These are phyloP conservation scores for Malaclemys terrapin DNA, from an alignment of 2,113 vertebrate species.

Conservation along the genomic window DNA sequence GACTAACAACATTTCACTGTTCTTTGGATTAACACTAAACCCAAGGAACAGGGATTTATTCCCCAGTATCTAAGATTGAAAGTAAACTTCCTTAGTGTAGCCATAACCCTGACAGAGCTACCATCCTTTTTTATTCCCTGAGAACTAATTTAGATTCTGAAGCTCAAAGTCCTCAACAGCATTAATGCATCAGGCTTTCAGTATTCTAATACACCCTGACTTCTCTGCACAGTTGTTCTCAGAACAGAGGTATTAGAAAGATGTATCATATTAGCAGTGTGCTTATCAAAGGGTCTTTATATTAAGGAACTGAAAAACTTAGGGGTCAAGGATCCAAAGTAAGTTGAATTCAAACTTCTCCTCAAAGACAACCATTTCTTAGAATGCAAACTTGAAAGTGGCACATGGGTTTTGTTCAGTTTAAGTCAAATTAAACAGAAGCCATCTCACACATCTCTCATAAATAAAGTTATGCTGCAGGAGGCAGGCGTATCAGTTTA, in stretches of 20 bases:
- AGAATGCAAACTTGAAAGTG: neutral
- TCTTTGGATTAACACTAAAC: neutral
- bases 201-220: slow-evolving; percentile 9
- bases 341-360: neutral
- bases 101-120: neutral
- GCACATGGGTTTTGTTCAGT: neutral
- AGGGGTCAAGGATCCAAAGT: neutral
- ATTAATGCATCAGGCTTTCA: slow-evolving; percentile 4
- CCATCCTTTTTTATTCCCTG: neutral
- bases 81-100: neutral
- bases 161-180: neutral
- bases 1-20: neutral
- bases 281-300: slow-evolving; percentile 1
- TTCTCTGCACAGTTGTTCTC: neutral
- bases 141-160: neutral
- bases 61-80: neutral
- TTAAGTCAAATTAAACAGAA: neutral
- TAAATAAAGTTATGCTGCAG: neutral
- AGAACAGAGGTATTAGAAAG: neutral
- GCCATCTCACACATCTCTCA: neutral
- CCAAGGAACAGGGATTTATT: neutral
- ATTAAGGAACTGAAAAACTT: neutral
- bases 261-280: neutral
- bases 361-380: neutral
- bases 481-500: neutral